Base-by-base conservation (phyloP, 2,113 vertebrate species). In the Tautogolabrus adspersus region DNA sequence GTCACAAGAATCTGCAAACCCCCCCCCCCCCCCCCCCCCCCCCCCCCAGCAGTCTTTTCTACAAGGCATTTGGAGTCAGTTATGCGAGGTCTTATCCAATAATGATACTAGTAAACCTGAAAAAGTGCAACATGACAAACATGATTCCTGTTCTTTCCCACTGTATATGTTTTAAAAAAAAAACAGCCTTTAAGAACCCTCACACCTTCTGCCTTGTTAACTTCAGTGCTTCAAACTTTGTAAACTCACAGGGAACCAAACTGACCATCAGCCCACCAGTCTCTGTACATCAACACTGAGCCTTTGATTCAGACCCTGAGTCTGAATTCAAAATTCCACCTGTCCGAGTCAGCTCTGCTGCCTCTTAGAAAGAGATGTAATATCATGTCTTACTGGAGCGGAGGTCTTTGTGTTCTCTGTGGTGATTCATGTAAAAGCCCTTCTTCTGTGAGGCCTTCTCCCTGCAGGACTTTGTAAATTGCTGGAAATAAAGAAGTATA, bases 401-500 rank as follows among this genome's bases (percentile, higher is more conserved):
- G 72, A 73, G 63, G 64, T 61, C 70, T 82, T 37, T 81, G 65
- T 15, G 11, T 72, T 74, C 58, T 66, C 46, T 59, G 76, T 80
- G 21, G 55, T 64, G 84, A 26, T 47, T 62, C 64, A 71, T 72
- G 56, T 87, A 63, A 75, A 78, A 79, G 68, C 67, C 58, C 56
- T 71, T 51, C 51, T 66, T 78, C 66, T 73, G 72, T 79, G 54
- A 75, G 62, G 58, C 62, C 54, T 69, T 77, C 75, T 85, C 79
- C 60, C 74, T 87, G 82, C 88, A 90, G 88, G 77, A 91, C 87
- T 92, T 91, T 93, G 88, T 93, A 88, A 89, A 91, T 91, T 88
- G 91, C 90, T 94, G 94, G 87, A 92, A 95, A 93, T 94, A 95
- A 95, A 95, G 77, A 73, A 93, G 69, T 89, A 81, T 93, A 87